Evolutionary conservation across 2,113 vertebrate genomes (phyloP).

Genomic region (Myotis brandtii): DNA sequence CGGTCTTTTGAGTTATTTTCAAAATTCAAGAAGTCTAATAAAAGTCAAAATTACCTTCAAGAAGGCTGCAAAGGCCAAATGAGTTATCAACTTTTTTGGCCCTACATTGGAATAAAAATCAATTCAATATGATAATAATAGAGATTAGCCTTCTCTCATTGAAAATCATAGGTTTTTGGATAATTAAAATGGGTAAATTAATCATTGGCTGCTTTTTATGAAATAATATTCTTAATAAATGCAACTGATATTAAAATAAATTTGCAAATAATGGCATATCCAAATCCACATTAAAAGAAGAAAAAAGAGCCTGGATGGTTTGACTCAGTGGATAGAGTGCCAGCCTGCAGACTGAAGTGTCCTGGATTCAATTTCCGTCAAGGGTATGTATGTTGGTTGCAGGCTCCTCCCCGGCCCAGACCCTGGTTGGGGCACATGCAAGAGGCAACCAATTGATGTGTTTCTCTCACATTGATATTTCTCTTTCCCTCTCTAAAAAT

Average conservation of each 20-base stretch:
- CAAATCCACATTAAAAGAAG: not conserved
- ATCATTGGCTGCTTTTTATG: conserved; percentile 29
- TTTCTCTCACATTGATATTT: too few relatives aligned
- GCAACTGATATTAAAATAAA: conserved; percentile 55
- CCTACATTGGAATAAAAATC: conserved; percentile 43
- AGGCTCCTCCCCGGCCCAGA: too few relatives aligned
- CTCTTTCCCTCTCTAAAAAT: too few relatives aligned
- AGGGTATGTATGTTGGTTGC: too few relatives aligned
- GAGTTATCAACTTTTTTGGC: conserved; percentile 37
- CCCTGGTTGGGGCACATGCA: too few relatives aligned
- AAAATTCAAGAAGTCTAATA: conserved; percentile 62
- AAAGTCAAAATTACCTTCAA: conserved; percentile 61
- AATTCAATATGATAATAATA: not conserved
- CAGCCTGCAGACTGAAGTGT: too few relatives aligned
- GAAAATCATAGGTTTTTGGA: not conserved
- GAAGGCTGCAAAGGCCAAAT: conserved; percentile 3
- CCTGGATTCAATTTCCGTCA: too few relatives aligned
- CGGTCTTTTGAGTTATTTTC: conserved; percentile 56
- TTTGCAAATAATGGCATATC: not conserved
- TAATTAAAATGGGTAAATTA: conserved; percentile 60
- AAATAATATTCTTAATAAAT: conserved; percentile 56
- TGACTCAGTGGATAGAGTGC: too few relatives aligned
- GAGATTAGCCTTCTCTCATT: conserved; percentile 29
- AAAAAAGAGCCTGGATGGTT: not conserved
- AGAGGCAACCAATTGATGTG: too few relatives aligned